Conservation (phyloP, 1,140 invertebrate genomes). For the Drosophila fuyamai region DNA sequence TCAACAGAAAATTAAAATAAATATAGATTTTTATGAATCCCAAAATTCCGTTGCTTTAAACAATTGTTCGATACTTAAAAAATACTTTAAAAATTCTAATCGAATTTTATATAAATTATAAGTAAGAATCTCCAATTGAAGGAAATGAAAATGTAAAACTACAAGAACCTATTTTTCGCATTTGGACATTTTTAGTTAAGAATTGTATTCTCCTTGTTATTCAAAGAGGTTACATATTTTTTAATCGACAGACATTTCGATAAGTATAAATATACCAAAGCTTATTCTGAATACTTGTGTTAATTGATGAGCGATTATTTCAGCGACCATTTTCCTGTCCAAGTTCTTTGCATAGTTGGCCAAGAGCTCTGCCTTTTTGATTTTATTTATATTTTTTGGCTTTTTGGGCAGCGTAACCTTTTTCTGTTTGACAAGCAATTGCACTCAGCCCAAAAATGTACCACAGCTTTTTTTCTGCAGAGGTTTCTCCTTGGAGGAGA, state of each 20-base stretch:
- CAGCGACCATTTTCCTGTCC: background rate
- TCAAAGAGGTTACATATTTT: background rate
- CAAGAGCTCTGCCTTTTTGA: conserved; percentile 18
- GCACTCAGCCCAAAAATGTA: conserved; percentile 79
- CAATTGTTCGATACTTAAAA: no score
- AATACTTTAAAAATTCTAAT: no score
- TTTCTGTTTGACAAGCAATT: conserved; percentile 82
- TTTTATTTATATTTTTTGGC: conserved; percentile 20
- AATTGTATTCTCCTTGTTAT: no score
- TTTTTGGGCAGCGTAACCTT: conserved; percentile 70
- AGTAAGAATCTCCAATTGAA: no score
- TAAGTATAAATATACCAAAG: background rate
- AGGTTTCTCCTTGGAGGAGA: conserved; percentile 32
- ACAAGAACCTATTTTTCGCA: no score
- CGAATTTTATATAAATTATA: no score
- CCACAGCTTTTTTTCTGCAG: conserved; percentile 23
- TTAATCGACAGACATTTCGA: background rate
- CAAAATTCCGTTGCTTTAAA: no score
- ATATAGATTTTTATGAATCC: no score
- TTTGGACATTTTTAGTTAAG: background rate
- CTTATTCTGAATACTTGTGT: background rate
- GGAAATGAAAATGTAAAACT: no score
- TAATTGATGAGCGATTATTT: conserved; percentile 19
- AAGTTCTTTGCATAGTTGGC: conserved; percentile 15
- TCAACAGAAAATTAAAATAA: no score